phyloP scores from a whole-genome alignment of 1,140 invertebrate genomes.

The Nasonia vitripennis region DNA sequence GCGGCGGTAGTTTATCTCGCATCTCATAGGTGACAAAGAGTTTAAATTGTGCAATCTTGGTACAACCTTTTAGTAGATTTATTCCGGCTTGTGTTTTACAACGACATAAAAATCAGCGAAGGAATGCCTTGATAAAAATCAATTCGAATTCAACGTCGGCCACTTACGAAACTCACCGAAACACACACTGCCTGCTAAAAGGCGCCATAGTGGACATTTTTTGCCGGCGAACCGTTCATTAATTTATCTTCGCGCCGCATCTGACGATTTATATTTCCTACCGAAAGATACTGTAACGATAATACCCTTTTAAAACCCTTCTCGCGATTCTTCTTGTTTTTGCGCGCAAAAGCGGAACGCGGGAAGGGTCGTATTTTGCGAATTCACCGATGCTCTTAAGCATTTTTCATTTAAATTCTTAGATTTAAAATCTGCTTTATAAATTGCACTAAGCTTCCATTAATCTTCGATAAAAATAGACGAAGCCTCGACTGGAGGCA shows the following conservation, averaged over 20 bases:
- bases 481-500: neutral
- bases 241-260: conserved; percentile 19
- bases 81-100: neutral
- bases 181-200: neutral
- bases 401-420: neutral
- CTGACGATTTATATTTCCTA: conserved; percentile 22
- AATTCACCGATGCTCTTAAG: neutral
- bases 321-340: conserved; percentile 24
- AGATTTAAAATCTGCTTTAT: neutral
- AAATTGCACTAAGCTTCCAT: neutral
- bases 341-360: neutral
- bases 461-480: neutral
- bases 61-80: neutral
- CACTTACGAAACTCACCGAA: conserved; percentile 4
- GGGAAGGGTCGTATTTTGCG: neutral
- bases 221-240: neutral
- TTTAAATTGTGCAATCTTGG: neutral
- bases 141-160: conserved; percentile 12
- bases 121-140: neutral
- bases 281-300: conserved; percentile 18
- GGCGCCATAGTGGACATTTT: conserved; percentile 7
- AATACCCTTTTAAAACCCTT: conserved; percentile 23
- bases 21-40: neutral
- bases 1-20: neutral
- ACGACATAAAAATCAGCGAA: neutral